Base-by-base conservation (phyloP, 2,113 vertebrate genomes). In the Neotoma lepida region DNA sequence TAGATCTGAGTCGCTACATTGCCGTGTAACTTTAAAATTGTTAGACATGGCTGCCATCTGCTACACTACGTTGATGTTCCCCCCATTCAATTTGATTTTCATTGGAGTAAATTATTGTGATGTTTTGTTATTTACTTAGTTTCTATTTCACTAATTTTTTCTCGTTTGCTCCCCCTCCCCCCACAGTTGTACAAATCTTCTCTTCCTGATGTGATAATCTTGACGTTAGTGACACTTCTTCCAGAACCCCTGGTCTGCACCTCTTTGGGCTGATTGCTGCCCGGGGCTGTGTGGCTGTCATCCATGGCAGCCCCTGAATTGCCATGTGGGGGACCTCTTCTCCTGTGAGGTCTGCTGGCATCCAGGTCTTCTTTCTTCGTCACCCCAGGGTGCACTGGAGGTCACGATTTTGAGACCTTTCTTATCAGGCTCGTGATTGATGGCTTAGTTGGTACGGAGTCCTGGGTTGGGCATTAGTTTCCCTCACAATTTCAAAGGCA, bases 351-450 rank as follows among this genome's bases (percentile, higher is more conserved):
- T 77, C 64, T 26, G 35, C 64, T 46, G 54, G n/a, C 58, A 77
- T 77, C 51, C 41, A 78, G 64, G 56, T 41, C 64, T 82, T 28
- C 33, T 63, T 89, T 91, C 85, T 94, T 86, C 54, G 28, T 44
- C 54, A 77, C 78, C 39, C 63, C 73, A 46, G 78, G 77, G 94
- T 78, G n/a, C 68, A 73, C 12, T 44, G 18, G 78, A 93, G 84
- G 87, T 96, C 82, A 88, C 0, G 56, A 68, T 91, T 90, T 91
- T 95, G 78, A 96, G 89, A 73, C n/a, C 80, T 90, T 88, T 26
- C 76, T 91, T 92, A 92, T 92, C 89, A 94, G 39, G 33, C 44
- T 95, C 56, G 26, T 70, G 86, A 92, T 46, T 61, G 91, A 94
- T 96, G 74, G 35, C 58, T 77, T 74, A 26, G 88, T 82, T 88